These are phyloP conservation scores for Chromoteleia sp. DNA, from an alignment of 2,888 invertebrate genomes.

Conservation along the genomic window DNA sequence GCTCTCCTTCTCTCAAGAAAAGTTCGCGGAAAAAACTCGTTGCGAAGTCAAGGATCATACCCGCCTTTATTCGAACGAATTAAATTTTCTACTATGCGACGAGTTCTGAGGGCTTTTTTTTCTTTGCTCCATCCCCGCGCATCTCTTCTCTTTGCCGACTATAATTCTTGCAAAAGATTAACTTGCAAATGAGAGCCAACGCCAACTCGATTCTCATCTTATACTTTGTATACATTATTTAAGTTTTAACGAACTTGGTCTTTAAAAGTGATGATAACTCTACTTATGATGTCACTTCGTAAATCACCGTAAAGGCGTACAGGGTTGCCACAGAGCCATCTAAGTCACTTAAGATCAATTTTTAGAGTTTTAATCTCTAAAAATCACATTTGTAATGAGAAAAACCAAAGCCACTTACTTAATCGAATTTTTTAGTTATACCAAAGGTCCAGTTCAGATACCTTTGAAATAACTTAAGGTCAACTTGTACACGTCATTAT, in stretches of 20 bases:
- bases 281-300: slow-evolving; percentile 40
- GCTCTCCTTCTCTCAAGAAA: slow-evolving; percentile 43
- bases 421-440: too few species aligned
- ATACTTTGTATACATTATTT: slow-evolving; percentile 64
- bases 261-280: slow-evolving; percentile 54
- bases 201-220: slow-evolving; percentile 63
- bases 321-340: slow-evolving; percentile 6
- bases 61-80: slow-evolving; percentile 61
- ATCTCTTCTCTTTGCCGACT: slow-evolving; percentile 35
- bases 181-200: slow-evolving; percentile 64
- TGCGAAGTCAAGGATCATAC: slow-evolving; percentile 64
- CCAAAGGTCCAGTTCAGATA: too few species aligned
- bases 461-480: too few species aligned
- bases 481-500: too few species aligned
- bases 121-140: background rate
- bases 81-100: slow-evolving; percentile 63
- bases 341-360: too few species aligned
- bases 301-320: slow-evolving; percentile 35
- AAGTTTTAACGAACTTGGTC: slow-evolving; percentile 61
- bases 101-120: slow-evolving; percentile 48
- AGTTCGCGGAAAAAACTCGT: slow-evolving; percentile 59
- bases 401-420: too few species aligned
- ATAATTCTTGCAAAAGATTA: slow-evolving; percentile 62
- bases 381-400: too few species aligned
- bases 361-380: too few species aligned